Percentiles rank a stretch among this genome's conserved stretches.
These are phyloP conservation scores for Caenorhabditis sp. DNA, from an alignment of 2,888 invertebrate genomes.

Conservation along the genomic window DNA sequence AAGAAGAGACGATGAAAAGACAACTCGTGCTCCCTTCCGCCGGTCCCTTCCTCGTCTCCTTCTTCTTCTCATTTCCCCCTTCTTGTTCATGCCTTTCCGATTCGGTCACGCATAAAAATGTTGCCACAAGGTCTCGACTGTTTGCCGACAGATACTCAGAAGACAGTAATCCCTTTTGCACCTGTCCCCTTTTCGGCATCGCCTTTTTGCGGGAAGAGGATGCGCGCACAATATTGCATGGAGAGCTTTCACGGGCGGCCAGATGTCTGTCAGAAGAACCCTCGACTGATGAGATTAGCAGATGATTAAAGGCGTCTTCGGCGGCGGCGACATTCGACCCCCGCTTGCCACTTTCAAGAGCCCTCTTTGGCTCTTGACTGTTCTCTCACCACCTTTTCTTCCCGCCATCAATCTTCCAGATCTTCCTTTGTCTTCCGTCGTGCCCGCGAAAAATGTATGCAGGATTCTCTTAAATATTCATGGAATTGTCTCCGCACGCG, in stretches of 20 bases:
- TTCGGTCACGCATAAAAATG: slow-evolving; percentile 48
- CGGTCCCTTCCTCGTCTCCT: neutral
- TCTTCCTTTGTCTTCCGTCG: slow-evolving; percentile 29
- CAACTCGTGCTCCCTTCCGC: neutral
- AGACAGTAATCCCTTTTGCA: slow-evolving; percentile 46
- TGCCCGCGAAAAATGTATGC: slow-evolving; percentile 33
- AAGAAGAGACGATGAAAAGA: slow-evolving; percentile 34
- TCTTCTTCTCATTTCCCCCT: neutral
- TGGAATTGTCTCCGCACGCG: slow-evolving; percentile 34
- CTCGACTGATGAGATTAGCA: slow-evolving; percentile 49
- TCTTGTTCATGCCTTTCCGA: slow-evolving; percentile 8
- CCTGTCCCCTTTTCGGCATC: slow-evolving; percentile 32
- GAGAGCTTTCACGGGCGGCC: slow-evolving; percentile 19
- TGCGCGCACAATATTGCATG: slow-evolving; percentile 47
- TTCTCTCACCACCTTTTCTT: slow-evolving; percentile 11
- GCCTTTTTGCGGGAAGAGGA: slow-evolving; percentile 27
- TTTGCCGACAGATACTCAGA: slow-evolving; percentile 41
- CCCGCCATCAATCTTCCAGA: slow-evolving; percentile 38
- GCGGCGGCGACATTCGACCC: slow-evolving; percentile 20
- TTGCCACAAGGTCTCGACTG: slow-evolving; percentile 11
- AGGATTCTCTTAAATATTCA: slow-evolving; percentile 45
- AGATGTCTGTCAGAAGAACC: slow-evolving; percentile 41
- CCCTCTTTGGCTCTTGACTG: slow-evolving; percentile 7
- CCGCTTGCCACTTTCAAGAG: slow-evolving; percentile 5
- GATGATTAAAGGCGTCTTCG: slow-evolving; percentile 43